Conservation (phyloP, 2,113 vertebrate species). For the Neolamprologus longior region DNA sequence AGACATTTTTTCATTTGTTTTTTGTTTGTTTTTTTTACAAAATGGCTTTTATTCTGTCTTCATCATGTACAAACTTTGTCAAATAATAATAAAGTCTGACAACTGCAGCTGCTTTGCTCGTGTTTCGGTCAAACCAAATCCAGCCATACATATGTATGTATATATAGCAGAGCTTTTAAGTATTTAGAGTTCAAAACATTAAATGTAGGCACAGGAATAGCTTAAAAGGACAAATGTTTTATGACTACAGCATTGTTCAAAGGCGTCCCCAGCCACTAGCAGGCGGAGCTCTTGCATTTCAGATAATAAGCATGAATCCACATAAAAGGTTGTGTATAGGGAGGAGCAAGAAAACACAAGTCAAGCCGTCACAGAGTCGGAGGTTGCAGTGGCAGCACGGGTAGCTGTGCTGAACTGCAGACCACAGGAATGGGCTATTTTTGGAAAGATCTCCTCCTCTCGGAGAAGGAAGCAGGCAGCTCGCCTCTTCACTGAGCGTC, state of each 20-base stretch:
- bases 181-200: constrained; percentile 51
- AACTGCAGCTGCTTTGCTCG: constrained; percentile 1
- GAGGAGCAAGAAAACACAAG: constrained; percentile 56
- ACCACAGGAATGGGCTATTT: constrained; percentile 73
- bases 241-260: constrained; percentile 54
- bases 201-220: constrained; percentile 59
- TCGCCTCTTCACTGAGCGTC: constrained; percentile 27
- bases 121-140: constrained; percentile 34
- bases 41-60: constrained; percentile 54
- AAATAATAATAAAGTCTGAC: constrained; percentile 24
- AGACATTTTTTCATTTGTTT: background rate
- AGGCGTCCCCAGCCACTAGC: constrained; percentile 23
- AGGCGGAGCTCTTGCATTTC: constrained; percentile 37
- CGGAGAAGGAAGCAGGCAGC: constrained; percentile 40
- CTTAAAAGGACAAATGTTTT: constrained; percentile 52
- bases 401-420: constrained; percentile 51
- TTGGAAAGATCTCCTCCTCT: constrained; percentile 56
- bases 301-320: constrained; percentile 64
- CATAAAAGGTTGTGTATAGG: constrained; percentile 38
- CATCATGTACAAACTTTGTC: constrained; percentile 49
- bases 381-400: constrained; percentile 57
- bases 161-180: constrained; percentile 33
- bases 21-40: background rate
- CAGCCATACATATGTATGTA: background rate
- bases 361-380: constrained; percentile 51